These are phyloP conservation scores for Hippocampus abdominalis DNA, from an alignment of 2,113 vertebrate genomes.

Conservation along the genomic window DNA sequence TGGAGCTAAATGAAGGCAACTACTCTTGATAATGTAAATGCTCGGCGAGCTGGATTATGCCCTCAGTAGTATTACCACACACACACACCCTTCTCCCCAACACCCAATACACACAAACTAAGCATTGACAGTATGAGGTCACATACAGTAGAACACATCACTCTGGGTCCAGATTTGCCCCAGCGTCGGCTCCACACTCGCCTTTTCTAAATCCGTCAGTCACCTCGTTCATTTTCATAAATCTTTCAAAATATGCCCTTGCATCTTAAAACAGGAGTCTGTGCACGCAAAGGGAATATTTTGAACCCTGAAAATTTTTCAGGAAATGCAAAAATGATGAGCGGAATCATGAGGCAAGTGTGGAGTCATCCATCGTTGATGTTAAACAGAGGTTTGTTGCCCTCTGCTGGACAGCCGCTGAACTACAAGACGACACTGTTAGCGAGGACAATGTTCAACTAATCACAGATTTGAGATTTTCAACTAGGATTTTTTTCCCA, in stretches of 20 bases:
- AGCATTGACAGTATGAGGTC: slow-evolving; percentile 50
- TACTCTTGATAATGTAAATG: not conserved
- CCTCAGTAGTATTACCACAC: not conserved
- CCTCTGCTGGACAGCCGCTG: not conserved
- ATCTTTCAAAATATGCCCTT: slow-evolving; percentile 1
- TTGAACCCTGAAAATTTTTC: not conserved
- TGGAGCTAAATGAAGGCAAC: not conserved
- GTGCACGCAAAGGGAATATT: not conserved
- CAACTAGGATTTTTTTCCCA: no score
- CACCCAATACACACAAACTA: slow-evolving; percentile 13
- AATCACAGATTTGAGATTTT: no score
- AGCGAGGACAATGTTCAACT: no score
- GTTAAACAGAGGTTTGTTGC: not conserved
- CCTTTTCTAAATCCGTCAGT: not conserved
- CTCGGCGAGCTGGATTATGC: not conserved
- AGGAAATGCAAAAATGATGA: slow-evolving; percentile 1
- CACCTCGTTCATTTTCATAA: slow-evolving; percentile 27
- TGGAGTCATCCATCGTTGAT: no score
- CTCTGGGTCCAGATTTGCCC: slow-evolving; percentile 9
- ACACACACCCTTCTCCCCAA: not conserved
- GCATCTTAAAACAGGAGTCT: not conserved
- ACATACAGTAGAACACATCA: slow-evolving; percentile 33
- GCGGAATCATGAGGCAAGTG: not conserved
- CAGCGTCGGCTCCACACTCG: not conserved
- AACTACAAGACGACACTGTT: not conserved